Base-by-base conservation (phyloP, 1,140 invertebrate genomes). In the Bombus sylvicola region DNA sequence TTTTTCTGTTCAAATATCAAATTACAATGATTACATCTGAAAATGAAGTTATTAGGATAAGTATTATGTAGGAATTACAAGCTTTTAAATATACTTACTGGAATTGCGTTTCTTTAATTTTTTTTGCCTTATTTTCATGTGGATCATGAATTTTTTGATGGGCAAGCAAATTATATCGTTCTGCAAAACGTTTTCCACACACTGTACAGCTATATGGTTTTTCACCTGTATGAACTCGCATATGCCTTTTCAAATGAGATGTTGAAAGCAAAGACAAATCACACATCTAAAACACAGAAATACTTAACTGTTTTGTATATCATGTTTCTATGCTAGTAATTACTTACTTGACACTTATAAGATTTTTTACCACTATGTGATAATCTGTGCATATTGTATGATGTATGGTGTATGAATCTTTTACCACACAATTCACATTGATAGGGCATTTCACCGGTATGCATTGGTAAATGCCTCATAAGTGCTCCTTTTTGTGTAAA, bases 401-500 rank as follows among this genome's bases (percentile, higher is more conserved):
- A 97, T 66, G 96, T 97, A 87, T 97, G 97, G 95, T 97, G 96
- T 81, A 97, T 95, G 93, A 97, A 97, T 79, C 96, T 96, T 94
- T 97, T 97, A 57, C 96, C 96, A 95, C 97, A 97, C 75, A 96
- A 89, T 91, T 97, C 96, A 92, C 97, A 97, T 95, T 96, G 96
- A 92, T 96, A 97, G 39, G 96, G 96, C 18, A 96, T 96, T 93
- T 97, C 97, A 22, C 96, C 96, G 0, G 96, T 97, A 91, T 97
- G 97, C 81, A 97, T 96, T 25, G 96, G 96, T 88, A 97, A 95
- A 91, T 97, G 97, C 90, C 97, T 95, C 89, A 96, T 95, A 41
- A 97, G 92, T 6, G 96, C 96, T 8, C 96, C 96, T 93, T 97
- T 97, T 81, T 97, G 97, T 3, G 97, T 97, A 89, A 97, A 97